Conservation (phyloP, 2,797 vertebrate species). For the Crocidura indochinensis region DNA sequence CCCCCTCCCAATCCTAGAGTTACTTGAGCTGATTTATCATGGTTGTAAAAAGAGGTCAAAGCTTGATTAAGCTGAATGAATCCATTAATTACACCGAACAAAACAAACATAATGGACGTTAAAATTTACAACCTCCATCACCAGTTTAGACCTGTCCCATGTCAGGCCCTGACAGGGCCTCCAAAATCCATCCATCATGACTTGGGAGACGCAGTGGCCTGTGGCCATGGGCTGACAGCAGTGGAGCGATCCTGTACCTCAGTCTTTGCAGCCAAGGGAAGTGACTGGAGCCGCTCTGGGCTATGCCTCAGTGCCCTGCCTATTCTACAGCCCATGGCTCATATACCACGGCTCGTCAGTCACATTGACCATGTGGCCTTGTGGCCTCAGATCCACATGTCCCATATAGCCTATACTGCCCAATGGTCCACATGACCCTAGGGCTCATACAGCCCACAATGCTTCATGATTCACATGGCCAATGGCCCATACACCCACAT, state of each 20-base stretch:
- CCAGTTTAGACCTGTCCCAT: conserved; percentile 58
- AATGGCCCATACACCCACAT: too few relatives aligned
- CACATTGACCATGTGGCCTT: neutral
- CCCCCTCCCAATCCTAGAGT: neutral
- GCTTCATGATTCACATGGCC: too few relatives aligned
- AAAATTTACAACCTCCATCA: conserved; percentile 76
- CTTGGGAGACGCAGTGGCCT: neutral
- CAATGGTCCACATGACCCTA: too few relatives aligned
- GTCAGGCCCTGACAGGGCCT: conserved; percentile 49
- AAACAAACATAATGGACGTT: conserved; percentile 84
- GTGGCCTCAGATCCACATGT: neutral
- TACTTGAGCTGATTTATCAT: conserved; percentile 75
- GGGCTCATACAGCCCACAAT: too few relatives aligned
- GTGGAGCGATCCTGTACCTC: neutral
- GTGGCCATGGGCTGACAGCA: too few relatives aligned
- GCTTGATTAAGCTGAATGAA: conserved; percentile 83
- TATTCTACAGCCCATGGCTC: neutral
- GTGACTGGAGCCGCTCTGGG: neutral
- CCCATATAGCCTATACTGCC: neutral
- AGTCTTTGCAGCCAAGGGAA: neutral
- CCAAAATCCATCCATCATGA: conserved; percentile 52
- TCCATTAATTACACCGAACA: conserved; percentile 85
- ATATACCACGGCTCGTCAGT: neutral
- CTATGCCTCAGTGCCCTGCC: too few relatives aligned
- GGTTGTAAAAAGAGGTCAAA: conserved; percentile 83